These are phyloP conservation scores for Pelagia noctiluca DNA, from an alignment of 30 jellyfish, hydroid and myxozoan species.

Conservation along the genomic window DNA sequence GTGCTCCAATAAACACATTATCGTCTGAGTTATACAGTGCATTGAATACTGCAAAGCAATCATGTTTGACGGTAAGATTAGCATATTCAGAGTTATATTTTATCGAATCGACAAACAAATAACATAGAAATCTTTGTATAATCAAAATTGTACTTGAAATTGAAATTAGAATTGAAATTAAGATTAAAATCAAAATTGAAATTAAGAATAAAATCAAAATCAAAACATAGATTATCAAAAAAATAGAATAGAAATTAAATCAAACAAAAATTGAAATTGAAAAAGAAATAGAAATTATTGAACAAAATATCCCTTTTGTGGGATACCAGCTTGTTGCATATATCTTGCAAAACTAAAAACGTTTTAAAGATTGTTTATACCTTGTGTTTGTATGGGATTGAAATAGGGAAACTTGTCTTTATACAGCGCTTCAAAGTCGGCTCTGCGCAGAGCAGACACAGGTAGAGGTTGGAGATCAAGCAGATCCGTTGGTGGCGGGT, in stretches of 20 bases:
- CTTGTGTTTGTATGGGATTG: conserved; percentile 99
- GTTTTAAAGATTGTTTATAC: conserved; percentile 52
- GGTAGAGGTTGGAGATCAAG: conserved; percentile 98
- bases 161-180: too few species aligned
- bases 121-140: too few species aligned
- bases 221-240: not conserved
- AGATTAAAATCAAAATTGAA: too few species aligned
- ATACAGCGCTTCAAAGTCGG: conserved; percentile 89
- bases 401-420: conserved; percentile 91
- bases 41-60: conserved; percentile 82
- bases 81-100: too few species aligned
- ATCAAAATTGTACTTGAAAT: too few species aligned
- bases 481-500: conserved; percentile 98
- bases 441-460: conserved; percentile 91
- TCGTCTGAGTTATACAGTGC: conserved; percentile 98
- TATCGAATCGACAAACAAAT: too few species aligned
- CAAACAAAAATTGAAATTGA: not conserved
- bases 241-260: not conserved
- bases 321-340: too few species aligned
- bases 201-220: too few species aligned
- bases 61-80: too few species aligned
- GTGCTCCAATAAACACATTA: conserved; percentile 98
- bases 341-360: too few species aligned
- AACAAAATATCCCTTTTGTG: too few species aligned
- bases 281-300: not conserved